phyloP scores from a whole-genome alignment of 2,888 invertebrate species.

The Pristionchus entomophagus region DNA sequence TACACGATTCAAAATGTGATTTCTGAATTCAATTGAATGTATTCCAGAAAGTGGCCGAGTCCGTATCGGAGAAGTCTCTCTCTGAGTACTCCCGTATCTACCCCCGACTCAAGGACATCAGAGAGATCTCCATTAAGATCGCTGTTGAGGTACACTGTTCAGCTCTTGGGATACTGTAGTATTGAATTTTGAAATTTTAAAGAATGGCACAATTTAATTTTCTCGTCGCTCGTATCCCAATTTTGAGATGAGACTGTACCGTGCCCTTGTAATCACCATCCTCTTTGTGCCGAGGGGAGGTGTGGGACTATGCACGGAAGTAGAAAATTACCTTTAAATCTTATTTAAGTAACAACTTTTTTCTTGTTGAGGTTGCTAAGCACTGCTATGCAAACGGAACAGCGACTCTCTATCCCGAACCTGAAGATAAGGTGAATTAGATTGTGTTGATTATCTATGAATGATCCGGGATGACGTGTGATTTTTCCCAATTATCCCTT shows the following conservation, averaged over 20 bases:
- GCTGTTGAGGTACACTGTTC: slow-evolving; percentile 76
- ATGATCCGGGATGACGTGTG: too few relatives aligned
- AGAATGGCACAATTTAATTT: too few relatives aligned
- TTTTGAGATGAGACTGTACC: too few relatives aligned
- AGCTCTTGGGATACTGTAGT: too few relatives aligned
- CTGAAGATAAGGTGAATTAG: slow-evolving; percentile 77
- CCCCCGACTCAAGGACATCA: slow-evolving; percentile 89
- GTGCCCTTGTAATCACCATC: too few relatives aligned
- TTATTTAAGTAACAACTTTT: not conserved
- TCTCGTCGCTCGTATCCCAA: too few relatives aligned
- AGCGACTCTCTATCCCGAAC: slow-evolving; percentile 80
- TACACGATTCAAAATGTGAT: not conserved
- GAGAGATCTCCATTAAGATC: slow-evolving; percentile 89
- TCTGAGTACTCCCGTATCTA: slow-evolving; percentile 88
- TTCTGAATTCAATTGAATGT: not conserved
- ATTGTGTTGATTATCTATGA: not conserved
- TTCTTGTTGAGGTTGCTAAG: slow-evolving; percentile 83
- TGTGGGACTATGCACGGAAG: too few relatives aligned
- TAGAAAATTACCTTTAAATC: not conserved
- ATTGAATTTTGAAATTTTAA: too few relatives aligned
- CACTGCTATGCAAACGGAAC: slow-evolving; percentile 84
- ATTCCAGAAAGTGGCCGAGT: slow-evolving; percentile 84
- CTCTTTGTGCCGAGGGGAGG: too few relatives aligned
- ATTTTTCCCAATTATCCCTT: too few relatives aligned
- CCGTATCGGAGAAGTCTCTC: slow-evolving; percentile 88